Conservation (phyloP, 2,888 invertebrate species). For the Troides aeacus region DNA sequence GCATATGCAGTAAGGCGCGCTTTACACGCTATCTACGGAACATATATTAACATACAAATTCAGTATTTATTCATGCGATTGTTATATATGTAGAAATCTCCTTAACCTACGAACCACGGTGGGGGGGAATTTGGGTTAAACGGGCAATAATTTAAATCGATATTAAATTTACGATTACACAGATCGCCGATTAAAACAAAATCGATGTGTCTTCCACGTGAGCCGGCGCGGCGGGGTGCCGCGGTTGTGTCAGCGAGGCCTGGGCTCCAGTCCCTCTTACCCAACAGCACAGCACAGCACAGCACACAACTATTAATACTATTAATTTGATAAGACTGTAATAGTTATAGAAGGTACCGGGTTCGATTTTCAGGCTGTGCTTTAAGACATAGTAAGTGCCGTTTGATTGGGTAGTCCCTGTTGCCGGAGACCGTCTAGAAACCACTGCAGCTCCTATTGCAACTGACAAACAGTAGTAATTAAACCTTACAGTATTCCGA, state of each 20-base stretch:
- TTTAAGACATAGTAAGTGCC: no score
- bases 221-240: conserved; percentile 43
- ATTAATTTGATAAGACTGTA: no score
- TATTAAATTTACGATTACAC: conserved; percentile 43
- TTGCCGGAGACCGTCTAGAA: no score
- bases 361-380: no score
- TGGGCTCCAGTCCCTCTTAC: conserved; percentile 9
- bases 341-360: no score
- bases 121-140: conserved; percentile 29
- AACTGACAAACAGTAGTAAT: no score
- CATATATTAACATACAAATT: conserved; percentile 15
- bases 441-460: no score
- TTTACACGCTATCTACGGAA: no score
- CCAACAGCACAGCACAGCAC: not conserved
- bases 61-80: conserved; percentile 4
- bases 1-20: no score
- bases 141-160: conserved; percentile 33
- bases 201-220: conserved; percentile 52
- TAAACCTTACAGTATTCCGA: no score
- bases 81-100: conserved; percentile 11
- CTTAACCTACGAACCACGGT: conserved; percentile 21
- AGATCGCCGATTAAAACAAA: conserved; percentile 52
- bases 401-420: no score
- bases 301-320: no score
- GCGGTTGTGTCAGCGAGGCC: conserved; percentile 11